Base-by-base conservation (phyloP, 2,888 invertebrate genomes). In the Drosophila pseudotakahashii region DNA sequence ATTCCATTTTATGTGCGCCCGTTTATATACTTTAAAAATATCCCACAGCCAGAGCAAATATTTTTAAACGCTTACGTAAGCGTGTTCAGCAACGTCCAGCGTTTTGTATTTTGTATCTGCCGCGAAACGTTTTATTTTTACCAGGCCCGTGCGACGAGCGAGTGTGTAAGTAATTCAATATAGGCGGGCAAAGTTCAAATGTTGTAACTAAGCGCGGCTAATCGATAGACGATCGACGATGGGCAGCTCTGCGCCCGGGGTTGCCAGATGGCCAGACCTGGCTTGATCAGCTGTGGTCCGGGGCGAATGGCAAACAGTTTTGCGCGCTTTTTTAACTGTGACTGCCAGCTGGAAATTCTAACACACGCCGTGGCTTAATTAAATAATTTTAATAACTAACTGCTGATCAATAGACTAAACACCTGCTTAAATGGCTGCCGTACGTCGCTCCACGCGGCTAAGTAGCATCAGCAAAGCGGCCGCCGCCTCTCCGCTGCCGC, bases 51-150 rank as follows among this genome's bases (percentile, higher is more conserved):
- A 54, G 75, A 57, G 80, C 63, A 51, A 73, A 78, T 90, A 90
- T 90, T 90, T 89, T 80, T 91, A 89, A 88, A 76, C 70, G 79
- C 79, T 91, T 91, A 89, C 90, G 91, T 89, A 91, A 91, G 72
- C 75, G 70, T 54, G 64, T 63, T 73, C 69, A 77, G 68, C 30
- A 30, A 7, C 77, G 73, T 75, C 77, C 79, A 87, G 78, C 73
- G 57, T 70, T 75, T 73, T 76, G 42, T 45, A 62, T 75, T 69
- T 75, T 75, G 45, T 64, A 34, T 55, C 44, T 48, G 47, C 19
- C 51, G 13, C 19, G 16, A 16, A 26, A 50, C 54, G 55, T 80
- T 78, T 80, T 86, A 86, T 81, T 81, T 81, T 81, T 78, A 83
- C 77, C 75, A 77, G 69, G 71, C 78, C 67, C 77, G 30, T 30